These are phyloP conservation scores for Girardia tigrina DNA, from an alignment of 2,888 invertebrate genomes.

Conservation along the genomic window DNA sequence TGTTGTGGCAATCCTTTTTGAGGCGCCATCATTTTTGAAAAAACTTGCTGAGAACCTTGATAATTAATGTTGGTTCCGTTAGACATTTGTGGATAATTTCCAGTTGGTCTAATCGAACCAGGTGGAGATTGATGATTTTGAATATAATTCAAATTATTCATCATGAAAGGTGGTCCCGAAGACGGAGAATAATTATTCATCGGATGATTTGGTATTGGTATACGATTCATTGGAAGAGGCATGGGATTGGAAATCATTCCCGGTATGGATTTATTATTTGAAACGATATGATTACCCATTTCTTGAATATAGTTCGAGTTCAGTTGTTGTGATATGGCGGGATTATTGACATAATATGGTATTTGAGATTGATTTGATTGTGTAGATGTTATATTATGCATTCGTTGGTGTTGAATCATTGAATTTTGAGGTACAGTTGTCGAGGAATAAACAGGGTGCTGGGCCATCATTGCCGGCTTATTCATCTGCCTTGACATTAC, in stretches of 20 bases:
- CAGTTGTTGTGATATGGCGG: background rate
- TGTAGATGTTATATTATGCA: too few relatives aligned
- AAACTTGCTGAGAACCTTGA: slow-evolving; percentile 19
- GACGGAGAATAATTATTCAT: background rate
- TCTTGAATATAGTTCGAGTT: slow-evolving; percentile 2
- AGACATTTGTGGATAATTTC: background rate
- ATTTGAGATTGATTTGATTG: background rate
- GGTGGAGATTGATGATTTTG: background rate
- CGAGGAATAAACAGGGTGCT: background rate
- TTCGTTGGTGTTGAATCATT: background rate
- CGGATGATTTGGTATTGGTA: background rate
- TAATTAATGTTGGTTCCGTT: slow-evolving; percentile 2
- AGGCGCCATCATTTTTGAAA: slow-evolving; percentile 7
- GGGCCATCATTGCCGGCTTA: too few relatives aligned
- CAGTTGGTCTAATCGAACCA: background rate
- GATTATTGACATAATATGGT: slow-evolving; percentile 17
- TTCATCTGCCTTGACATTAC: background rate
- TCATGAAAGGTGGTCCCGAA: background rate
- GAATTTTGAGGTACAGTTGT: slow-evolving; percentile 23
- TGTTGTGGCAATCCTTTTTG: slow-evolving; percentile 17
- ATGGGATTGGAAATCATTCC: slow-evolving; percentile 9
- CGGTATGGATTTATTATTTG: background rate
- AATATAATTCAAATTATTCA: slow-evolving; percentile 20
- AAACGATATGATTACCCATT: background rate
- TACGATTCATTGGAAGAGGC: background rate